These are phyloP conservation scores for Ameiurus melas DNA, from an alignment of 2,113 vertebrate genomes.

Conservation along the genomic window DNA sequence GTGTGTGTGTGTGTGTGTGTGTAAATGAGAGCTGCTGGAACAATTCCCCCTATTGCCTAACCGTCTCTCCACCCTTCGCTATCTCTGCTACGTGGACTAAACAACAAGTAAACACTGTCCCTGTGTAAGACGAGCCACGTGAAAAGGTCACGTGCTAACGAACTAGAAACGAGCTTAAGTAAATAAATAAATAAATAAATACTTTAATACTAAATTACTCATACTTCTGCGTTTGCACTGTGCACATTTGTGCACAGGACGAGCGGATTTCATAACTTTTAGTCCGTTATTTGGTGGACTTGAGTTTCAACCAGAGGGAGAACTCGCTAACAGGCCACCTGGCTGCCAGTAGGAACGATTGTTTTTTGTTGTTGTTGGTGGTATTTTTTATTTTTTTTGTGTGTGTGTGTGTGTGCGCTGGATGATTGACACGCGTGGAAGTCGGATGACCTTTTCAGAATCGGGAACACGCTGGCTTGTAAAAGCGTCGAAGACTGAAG, in stretches of 20 bases:
- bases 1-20: slow-evolving; percentile 29
- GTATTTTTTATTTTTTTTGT: neutral
- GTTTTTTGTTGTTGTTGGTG: neutral
- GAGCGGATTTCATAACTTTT: neutral
- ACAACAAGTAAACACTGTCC: slow-evolving; percentile 9
- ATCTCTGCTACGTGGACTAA: slow-evolving; percentile 16
- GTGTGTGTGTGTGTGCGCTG: no score
- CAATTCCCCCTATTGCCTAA: slow-evolving; percentile 44
- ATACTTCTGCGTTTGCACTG: neutral
- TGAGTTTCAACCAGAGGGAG: neutral
- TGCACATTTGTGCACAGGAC: neutral
- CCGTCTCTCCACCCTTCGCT: slow-evolving; percentile 33
- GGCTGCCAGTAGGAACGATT: neutral
- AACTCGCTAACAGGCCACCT: neutral
- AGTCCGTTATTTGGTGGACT: neutral
- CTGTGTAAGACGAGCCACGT: neutral
- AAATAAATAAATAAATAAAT: neutral
- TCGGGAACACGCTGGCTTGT: neutral
- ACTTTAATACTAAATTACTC: neutral
- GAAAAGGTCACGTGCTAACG: neutral
- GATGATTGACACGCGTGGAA: neutral
- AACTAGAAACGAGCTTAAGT: neutral
- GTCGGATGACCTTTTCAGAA: neutral
- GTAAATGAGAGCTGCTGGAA: slow-evolving; percentile 41
- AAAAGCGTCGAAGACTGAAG: neutral